Percentiles rank a stretch among this genome's conserved stretches.
Evolutionary conservation across 1,140 invertebrate genomes (phyloP).

Genomic region (Pseudomyrmex sp.): DNA sequence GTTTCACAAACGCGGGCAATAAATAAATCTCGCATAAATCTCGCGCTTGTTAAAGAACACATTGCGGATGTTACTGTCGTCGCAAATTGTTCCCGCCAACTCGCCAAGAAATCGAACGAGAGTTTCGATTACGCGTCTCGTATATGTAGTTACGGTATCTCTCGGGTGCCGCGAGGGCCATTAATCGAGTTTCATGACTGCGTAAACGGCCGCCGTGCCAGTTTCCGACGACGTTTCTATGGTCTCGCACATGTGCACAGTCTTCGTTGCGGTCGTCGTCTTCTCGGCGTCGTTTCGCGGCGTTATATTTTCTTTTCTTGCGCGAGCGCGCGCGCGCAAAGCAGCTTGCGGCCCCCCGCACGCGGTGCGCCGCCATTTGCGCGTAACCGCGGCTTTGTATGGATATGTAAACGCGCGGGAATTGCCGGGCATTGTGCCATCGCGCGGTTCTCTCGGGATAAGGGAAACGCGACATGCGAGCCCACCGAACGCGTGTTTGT

Average conservation of each 20-base stretch:
- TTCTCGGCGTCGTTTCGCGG: slow-evolving; percentile 24
- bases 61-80: slow-evolving; percentile 8
- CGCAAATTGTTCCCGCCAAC: slow-evolving; percentile 66
- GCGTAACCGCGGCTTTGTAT: slow-evolving; percentile 74
- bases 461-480: slow-evolving; percentile 67
- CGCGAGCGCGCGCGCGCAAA: slow-evolving; percentile 58
- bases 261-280: slow-evolving; percentile 16
- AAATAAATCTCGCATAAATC: slow-evolving; percentile 59
- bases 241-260: slow-evolving; percentile 55
- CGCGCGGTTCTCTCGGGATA: slow-evolving; percentile 25
- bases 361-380: slow-evolving; percentile 63
- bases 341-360: slow-evolving; percentile 37
- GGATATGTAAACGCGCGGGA: slow-evolving; percentile 80
- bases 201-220: slow-evolving; percentile 58
- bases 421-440: slow-evolving; percentile 75
- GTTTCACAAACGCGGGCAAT: neutral
- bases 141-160: slow-evolving; percentile 48
- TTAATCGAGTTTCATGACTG: slow-evolving; percentile 66
- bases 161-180: slow-evolving; percentile 58
- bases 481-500: slow-evolving; percentile 62
- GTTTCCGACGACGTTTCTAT: slow-evolving; percentile 75
- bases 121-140: slow-evolving; percentile 60
- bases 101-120: slow-evolving; percentile 41
- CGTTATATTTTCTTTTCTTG: slow-evolving; percentile 75
- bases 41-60: slow-evolving; percentile 40